Evolutionary conservation across 2,888 invertebrate species (phyloP).

Genomic region (Nysson spinosus): DNA sequence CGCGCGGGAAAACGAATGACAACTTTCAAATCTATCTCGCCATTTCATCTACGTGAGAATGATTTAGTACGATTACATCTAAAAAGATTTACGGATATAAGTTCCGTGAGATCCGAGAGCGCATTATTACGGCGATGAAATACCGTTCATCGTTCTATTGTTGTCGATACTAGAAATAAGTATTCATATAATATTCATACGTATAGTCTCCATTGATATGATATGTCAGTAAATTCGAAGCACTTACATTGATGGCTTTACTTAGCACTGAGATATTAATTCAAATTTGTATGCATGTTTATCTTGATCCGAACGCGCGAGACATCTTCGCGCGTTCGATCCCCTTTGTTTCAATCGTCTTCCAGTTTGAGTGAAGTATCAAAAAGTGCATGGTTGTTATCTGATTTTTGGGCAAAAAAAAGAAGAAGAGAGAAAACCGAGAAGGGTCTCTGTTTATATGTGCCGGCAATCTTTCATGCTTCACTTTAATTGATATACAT

Average conservation of each 20-base stretch:
- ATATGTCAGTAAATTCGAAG: conserved; percentile 44
- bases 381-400: conserved; percentile 6
- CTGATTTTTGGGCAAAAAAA: too few relatives aligned
- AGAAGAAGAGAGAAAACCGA: too few relatives aligned
- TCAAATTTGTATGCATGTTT: conserved; percentile 15
- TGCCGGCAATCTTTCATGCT: conserved; percentile 13
- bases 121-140: not conserved
- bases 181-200: conserved; percentile 53
- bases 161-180: conserved; percentile 45
- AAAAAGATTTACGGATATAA: too few relatives aligned
- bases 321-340: conserved; percentile 4
- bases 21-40: too few relatives aligned
- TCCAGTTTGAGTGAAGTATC: conserved; percentile 33
- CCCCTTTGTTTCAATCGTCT: conserved; percentile 33
- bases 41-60: too few relatives aligned
- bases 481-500: conserved; percentile 28
- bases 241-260: conserved; percentile 43
- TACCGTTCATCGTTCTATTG: conserved; percentile 32
- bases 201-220: conserved; percentile 46
- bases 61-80: too few relatives aligned
- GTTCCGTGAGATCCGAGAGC: too few relatives aligned
- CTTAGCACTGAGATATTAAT: conserved; percentile 28
- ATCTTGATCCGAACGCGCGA: not conserved
- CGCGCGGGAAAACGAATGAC: conserved; percentile 3
- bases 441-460: not conserved